Conservation (phyloP, 2,888 invertebrate species). For the Subacronicta megacephala region DNA sequence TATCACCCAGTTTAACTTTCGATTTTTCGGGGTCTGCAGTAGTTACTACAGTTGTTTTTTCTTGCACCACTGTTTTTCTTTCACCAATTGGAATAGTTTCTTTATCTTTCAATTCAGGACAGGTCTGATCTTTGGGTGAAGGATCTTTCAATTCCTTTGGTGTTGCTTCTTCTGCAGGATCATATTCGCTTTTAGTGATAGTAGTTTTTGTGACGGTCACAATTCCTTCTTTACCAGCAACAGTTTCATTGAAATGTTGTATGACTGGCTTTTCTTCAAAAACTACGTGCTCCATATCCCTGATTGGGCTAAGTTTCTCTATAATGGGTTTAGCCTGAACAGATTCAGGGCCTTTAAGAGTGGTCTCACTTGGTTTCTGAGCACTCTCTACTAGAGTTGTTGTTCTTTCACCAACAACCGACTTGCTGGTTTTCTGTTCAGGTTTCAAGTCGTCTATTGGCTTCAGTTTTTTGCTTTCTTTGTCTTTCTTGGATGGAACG, state of each 20-base stretch:
- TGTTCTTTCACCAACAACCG: constrained; percentile 20
- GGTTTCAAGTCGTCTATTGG: constrained; percentile 14
- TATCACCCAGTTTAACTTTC: constrained; percentile 15
- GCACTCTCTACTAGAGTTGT: constrained; percentile 18
- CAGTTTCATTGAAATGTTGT: constrained; percentile 63
- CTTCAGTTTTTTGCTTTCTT: constrained; percentile 9
- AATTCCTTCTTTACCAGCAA: constrained; percentile 65
- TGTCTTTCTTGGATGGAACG: constrained; percentile 9
- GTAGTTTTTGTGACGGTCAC: constrained; percentile 68
- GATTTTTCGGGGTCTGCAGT: constrained; percentile 11
- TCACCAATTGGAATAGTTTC: constrained; percentile 7
- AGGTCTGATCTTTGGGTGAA: constrained; percentile 12
- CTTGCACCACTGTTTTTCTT: constrained; percentile 18
- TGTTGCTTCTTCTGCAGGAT: constrained; percentile 47
- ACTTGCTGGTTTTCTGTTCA: neutral
- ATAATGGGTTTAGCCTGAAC: constrained; percentile 24
- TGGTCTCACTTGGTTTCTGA: constrained; percentile 19
- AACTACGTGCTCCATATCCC: constrained; percentile 55
- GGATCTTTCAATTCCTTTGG: constrained; percentile 24
- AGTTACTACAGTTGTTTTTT: constrained; percentile 18
- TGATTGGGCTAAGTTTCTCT: constrained; percentile 39
- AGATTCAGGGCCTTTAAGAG: constrained; percentile 17
- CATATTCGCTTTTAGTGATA: constrained; percentile 68
- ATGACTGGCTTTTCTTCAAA: constrained; percentile 60
- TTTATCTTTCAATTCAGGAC: constrained; percentile 8